Evolutionary conservation across 2,888 invertebrate species (phyloP).

Genomic region (Andrena minutula): DNA sequence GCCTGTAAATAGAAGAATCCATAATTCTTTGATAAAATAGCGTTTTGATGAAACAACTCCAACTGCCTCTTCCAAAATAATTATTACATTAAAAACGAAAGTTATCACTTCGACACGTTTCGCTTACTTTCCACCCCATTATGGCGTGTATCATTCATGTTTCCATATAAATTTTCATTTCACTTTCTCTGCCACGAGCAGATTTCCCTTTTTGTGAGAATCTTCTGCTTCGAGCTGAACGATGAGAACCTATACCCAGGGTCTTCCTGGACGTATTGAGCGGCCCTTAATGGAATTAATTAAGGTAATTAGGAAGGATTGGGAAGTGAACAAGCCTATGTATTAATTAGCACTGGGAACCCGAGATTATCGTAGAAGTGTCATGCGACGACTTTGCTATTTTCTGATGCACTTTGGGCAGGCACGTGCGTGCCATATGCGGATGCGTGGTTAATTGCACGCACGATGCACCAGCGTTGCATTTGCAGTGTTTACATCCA

Average conservation of each 20-base stretch:
- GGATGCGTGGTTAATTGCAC: conserved; percentile 58
- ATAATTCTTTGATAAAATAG: too few species aligned
- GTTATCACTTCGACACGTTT: background rate
- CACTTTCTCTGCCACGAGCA: background rate
- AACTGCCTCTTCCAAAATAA: background rate
- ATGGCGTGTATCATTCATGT: background rate
- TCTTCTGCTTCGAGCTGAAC: background rate
- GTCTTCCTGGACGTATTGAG: background rate
- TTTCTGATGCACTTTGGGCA: conserved; percentile 50
- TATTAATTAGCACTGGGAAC: conserved; percentile 36
- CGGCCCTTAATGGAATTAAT: background rate
- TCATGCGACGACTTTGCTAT: conserved; percentile 6
- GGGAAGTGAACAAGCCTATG: conserved; percentile 22
- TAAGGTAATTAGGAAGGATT: conserved; percentile 9
- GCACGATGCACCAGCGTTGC: conserved; percentile 33
- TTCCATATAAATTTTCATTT: conserved; percentile 1
- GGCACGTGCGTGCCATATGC: conserved; percentile 76
- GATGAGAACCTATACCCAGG: background rate
- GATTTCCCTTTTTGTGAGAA: background rate
- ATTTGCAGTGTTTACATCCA: conserved; percentile 38
- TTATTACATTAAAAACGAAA: background rate
- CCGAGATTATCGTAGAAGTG: conserved; percentile 15
- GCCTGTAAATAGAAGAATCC: too few species aligned
- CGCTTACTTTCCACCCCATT: conserved; percentile 1
- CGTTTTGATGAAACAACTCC: background rate